Base-by-base conservation (phyloP, 1,140 invertebrate species). In the Anagrus nilaparvatae region DNA sequence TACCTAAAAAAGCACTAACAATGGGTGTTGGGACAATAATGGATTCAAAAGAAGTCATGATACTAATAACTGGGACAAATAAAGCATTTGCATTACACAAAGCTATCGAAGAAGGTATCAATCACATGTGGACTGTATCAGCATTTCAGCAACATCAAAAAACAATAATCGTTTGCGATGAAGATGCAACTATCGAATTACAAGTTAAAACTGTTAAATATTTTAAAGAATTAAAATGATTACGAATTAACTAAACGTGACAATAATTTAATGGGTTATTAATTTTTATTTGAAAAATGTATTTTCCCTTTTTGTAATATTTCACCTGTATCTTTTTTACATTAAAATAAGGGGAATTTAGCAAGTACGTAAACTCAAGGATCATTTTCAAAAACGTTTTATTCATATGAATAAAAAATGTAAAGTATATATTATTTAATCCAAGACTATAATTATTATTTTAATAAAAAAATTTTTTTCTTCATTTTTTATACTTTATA, bases 111-210 rank as follows among this genome's bases (percentile, higher is more conserved):
- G 88, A 95, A 65, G 96, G 96, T 30, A 78, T 99, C 4, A 97
- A 92, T 72, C 96, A 99, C 69, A 99, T 99, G 96, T 99, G 96
- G 93, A 99, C 96, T 1, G 93, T 98, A 17, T 97, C 92, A 16
- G 94, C 94, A 20, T 97, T 99, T 71, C 96, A 99, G 67, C 88
- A 91, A 63, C 92, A 97, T 70, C 78, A 82, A 27, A 78, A 81
- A 49, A 83, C 89, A 5, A 75, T 98, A 14, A 94, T 98, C 70
- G 72, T 99, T 33, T 97, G 93, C 61, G 96, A 99, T 66, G 95
- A 99, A 71, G 91, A 95, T 67, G 94, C 96, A 28, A 99, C 96
- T 6, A 64, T 94, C 39, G 96, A 99, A 71, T 72, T 99, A 43
- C 78, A 87, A 56, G 94, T 99, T 14, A 97, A 97, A 71, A 99